Evolutionary conservation across 2,888 invertebrate species (phyloP), one percentile per base, ranked within the genome.

Genomic region (Leptopilina myrica): DNA sequence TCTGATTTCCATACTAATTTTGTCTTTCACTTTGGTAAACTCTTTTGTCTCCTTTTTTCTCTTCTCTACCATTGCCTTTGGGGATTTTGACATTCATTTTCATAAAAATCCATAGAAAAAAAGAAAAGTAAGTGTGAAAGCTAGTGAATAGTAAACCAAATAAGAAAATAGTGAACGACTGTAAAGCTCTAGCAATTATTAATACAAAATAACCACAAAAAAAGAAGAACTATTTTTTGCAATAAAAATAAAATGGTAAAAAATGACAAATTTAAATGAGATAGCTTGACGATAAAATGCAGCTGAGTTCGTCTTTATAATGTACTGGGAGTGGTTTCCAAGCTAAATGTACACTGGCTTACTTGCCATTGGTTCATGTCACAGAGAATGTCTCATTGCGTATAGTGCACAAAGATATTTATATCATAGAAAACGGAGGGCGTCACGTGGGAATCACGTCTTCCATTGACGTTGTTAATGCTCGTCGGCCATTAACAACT

Each of bases 381-480:
- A 79, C 78, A 7, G 66, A 62, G 78, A 80, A 43, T 69, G 77
- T 64, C 79, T 80, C 59, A 67, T 77, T 56, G 77, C 77, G 65
- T 66, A 62, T 15, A 76, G 62, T 78, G 78, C 79, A 69, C 81
- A 76, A 69, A 76, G 82, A 86, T 89, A 89, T 90, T 89, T 89
- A 89, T 88, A 88, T 84, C 78, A 73, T 86, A 76, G 81, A 87
- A 6, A 85, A 86, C 84, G 82, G 87, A 83, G 86, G 80, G 85
- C 86, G 85, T 84, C 84, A 85, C 85, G 87, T 84, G 85, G 84
- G 84, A 87, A 87, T 87, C 77, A 81, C 85, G 84, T 82, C 85
- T 83, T 89, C 87, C 89, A 89, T 89, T 89, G 89, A 89, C 85
- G 87, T 87, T 87, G 88, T 87, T 87, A 87, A 88, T 88, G 87